A percentile compares a stretch with the other conserved stretches of the same genome.
These are phyloP conservation scores for Alexandromys fortis DNA, from an alignment of 2,113 vertebrate genomes.

Conservation along the genomic window DNA sequence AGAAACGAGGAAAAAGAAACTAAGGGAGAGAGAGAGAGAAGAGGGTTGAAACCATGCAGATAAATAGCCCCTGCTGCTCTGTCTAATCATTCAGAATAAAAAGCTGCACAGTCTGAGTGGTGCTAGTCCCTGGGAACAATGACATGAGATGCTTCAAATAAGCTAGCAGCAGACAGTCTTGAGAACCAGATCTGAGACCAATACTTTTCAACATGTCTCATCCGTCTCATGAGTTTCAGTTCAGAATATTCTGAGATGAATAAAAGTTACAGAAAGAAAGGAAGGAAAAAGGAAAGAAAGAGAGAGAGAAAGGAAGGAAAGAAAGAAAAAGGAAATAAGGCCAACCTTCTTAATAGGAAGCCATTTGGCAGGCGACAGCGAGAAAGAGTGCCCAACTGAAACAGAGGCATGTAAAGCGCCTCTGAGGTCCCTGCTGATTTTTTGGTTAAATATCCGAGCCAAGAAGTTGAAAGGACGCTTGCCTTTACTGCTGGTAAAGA, in stretches of 20 bases:
- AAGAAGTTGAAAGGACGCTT: constrained; percentile 80
- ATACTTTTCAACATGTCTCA: not conserved
- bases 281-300: not conserved
- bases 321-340: constrained; percentile 51
- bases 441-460: constrained; percentile 75
- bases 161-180: not conserved
- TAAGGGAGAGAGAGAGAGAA: too few species aligned
- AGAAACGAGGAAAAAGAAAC: not conserved
- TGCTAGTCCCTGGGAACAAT: constrained; percentile 26
- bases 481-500: constrained; percentile 75
- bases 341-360: constrained; percentile 66
- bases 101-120: not conserved
- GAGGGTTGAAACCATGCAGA: not conserved
- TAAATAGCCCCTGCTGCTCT: not conserved
- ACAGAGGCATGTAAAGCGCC: constrained; percentile 63
- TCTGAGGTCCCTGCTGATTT: constrained; percentile 71
- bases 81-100: constrained; percentile 17
- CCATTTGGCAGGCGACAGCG: constrained; percentile 67
- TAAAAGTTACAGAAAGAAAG: not conserved
- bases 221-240: constrained; percentile 27
- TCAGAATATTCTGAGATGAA: constrained; percentile 47
- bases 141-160: constrained; percentile 9
- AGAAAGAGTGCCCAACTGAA: constrained; percentile 62
- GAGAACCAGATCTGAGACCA: constrained; percentile 5
- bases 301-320: not conserved